phyloP scores from a whole-genome alignment of 2,113 vertebrate genomes.

The Pluvianellus socialis region DNA sequence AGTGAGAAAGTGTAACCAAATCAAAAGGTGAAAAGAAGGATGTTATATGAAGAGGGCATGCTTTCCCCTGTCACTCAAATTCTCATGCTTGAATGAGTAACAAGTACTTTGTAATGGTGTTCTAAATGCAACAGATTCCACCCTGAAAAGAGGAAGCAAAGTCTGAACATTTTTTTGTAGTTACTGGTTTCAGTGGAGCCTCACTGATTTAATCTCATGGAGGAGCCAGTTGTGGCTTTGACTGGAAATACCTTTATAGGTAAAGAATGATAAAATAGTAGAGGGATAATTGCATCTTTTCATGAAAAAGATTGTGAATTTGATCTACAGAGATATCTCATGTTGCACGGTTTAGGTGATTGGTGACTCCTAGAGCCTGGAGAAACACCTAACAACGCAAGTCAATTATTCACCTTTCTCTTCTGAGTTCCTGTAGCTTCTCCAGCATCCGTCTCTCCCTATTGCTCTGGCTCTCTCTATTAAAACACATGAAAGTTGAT shows the following conservation, averaged over 20 bases:
- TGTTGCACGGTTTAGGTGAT: neutral
- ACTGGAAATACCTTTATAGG: neutral
- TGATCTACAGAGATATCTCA: neutral
- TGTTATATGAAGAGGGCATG: constrained; percentile 16
- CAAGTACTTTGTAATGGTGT: neutral
- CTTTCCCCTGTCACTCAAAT: constrained; percentile 52
- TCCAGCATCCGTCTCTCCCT: neutral
- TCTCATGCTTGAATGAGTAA: constrained; percentile 13
- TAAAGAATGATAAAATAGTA: neutral
- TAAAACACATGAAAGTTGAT: neutral
- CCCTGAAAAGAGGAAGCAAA: neutral
- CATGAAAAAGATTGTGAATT: neutral
- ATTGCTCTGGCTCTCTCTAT: neutral
- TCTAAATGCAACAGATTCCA: constrained; percentile 1
- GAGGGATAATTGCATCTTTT: neutral
- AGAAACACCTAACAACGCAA: neutral
- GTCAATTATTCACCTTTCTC: neutral
- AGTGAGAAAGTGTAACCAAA: neutral
- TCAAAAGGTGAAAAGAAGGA: constrained; percentile 30
- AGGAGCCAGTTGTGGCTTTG: neutral
- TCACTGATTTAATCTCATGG: neutral
- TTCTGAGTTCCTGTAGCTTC: neutral
- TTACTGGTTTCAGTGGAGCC: neutral
- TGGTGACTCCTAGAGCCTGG: neutral
- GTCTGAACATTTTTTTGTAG: neutral